Evolutionary conservation across 2,888 invertebrate species (phyloP).

Genomic region (Pammene aurita): DNA sequence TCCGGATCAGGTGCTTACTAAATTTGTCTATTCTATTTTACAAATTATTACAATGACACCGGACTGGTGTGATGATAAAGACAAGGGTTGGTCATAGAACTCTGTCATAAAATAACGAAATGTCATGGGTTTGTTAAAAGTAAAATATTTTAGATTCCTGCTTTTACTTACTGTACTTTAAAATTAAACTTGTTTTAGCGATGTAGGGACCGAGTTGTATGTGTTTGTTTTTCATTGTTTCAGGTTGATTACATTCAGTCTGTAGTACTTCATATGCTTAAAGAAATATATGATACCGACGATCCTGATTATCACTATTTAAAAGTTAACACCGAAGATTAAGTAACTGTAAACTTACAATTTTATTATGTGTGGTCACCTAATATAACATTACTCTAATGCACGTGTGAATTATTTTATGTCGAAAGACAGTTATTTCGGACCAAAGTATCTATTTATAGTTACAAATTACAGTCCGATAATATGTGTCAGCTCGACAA

Average conservation of each 20-base stretch:
- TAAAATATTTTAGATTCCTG: too few relatives aligned
- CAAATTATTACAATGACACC: too few relatives aligned
- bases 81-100: too few relatives aligned
- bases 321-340: constrained; percentile 54
- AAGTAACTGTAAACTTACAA: background rate
- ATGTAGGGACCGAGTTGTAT: background rate
- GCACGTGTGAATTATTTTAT: background rate
- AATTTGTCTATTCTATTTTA: background rate
- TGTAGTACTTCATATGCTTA: constrained; percentile 84
- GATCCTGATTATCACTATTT: constrained; percentile 79
- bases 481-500: too few relatives aligned
- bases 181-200: background rate
- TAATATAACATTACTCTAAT: background rate
- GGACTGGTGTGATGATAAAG: too few relatives aligned
- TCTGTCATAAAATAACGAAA: too few relatives aligned
- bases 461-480: too few relatives aligned
- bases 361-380: too few relatives aligned
- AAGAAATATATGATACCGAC: constrained; percentile 76
- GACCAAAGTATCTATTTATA: too few relatives aligned
- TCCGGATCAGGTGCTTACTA: constrained; percentile 81
- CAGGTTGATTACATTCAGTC: constrained; percentile 91
- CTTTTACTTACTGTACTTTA: too few relatives aligned
- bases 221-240: constrained; percentile 46
- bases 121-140: too few relatives aligned
- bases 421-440: too few relatives aligned